Evolutionary conservation across 1,140 invertebrate species (phyloP), one percentile per base, ranked within the genome.

Genomic region (Contarinia nasturtii): DNA sequence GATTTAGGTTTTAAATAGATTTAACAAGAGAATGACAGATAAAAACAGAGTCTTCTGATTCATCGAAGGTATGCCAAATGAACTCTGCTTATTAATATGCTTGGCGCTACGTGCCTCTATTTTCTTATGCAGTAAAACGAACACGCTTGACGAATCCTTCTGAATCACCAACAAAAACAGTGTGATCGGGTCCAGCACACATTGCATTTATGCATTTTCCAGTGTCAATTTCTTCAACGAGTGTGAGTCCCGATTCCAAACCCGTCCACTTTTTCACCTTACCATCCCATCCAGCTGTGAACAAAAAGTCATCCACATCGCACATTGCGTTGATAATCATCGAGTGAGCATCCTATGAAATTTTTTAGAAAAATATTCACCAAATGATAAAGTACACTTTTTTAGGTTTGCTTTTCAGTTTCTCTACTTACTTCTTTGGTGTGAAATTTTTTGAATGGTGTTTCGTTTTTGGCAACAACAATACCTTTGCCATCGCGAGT

Each of bases 401-500:
- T n/a, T n/a, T n/a, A n/a, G n/a, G n/a, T 43, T 19, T 43, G 12
- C 15, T 41, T 7, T 18, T 43, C 10, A 14, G 20, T 27, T 8
- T 8, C 4, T 27, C 2, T 12, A 10, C 33, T 8, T 46, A 46
- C 45, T 46, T 53, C 53, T 41, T 55, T 4, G 12, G 49, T 48
- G 60, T 59, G 61, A 15, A 61, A 22, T 33, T 33, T 48, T 17
- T 46, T 44, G 42, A 55, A 63, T 45, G 55, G 50, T 17, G 53
- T 41, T 10, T 50, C 33, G 49, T 64, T 64, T 11, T 54, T 53
- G 0, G 56, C 49, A 44, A 64, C 44, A 19, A 53, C 52, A 12
- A 64, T 44, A 7, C 61, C 61, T 55, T 57, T 62, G 2, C 61
- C 61, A 2, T 54, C 52, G 14, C 61, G 58, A 54, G 63, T 61